Percentiles rank a stretch among this genome's conserved stretches.
Conservation (phyloP, 2,113 vertebrate species). For the Sinocyclocheilus anshuiensis region DNA sequence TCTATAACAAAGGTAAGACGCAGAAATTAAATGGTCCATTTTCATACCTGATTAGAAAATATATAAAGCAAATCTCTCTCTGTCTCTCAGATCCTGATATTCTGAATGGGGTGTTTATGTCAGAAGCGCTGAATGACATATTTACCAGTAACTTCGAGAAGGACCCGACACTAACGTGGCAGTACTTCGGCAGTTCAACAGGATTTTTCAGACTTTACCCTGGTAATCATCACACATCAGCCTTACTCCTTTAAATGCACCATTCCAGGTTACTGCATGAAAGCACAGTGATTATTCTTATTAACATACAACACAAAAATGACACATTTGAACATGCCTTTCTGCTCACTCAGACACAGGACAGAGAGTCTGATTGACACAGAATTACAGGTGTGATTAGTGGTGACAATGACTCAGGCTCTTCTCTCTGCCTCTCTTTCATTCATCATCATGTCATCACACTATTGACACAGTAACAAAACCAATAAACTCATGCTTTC, state of each 20-base stretch:
- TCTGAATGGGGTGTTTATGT: conserved; percentile 93
- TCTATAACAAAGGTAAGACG: conserved; percentile 90
- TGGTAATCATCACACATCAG: conserved; percentile 70
- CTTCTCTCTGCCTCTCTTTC: conserved; percentile 29
- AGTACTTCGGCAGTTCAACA: conserved; percentile 93
- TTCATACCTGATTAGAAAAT: not conserved
- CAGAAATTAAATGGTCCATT: not conserved
- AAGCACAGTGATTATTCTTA: no score
- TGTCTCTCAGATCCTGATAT: conserved; percentile 82
- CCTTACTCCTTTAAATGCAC: not conserved
- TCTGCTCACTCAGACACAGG: conserved; percentile 16
- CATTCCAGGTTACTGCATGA: not conserved
- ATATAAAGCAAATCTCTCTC: not conserved
- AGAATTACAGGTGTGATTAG: conserved; percentile 41
- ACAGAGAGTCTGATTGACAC: not conserved
- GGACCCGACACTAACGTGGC: conserved; percentile 94
- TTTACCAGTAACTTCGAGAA: conserved; percentile 92
- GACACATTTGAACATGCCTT: not conserved
- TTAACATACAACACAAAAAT: not conserved
- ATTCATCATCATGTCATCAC: conserved; percentile 15
- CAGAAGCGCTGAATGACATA: conserved; percentile 89
- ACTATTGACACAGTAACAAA: conserved; percentile 10
- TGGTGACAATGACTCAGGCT: conserved; percentile 46
- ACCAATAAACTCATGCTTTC: not conserved
- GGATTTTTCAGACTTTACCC: conserved; percentile 98